Percentiles rank a stretch among this genome's conserved stretches.
Conservation (phyloP, 2,888 invertebrate genomes). For the Hesperia comma region DNA sequence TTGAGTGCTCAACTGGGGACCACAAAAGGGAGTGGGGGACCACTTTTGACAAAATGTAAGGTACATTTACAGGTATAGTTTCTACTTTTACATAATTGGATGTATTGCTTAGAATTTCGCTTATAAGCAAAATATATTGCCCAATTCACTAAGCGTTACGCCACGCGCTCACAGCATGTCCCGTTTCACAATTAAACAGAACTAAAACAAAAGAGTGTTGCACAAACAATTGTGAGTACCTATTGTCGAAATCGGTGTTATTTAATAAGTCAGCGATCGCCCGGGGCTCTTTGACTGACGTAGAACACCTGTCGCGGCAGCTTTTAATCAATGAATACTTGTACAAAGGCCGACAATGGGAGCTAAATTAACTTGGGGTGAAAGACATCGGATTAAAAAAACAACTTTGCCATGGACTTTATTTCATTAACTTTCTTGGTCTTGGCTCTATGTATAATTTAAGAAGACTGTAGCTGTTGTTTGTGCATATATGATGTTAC, state of each 20-base stretch:
- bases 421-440: neutral
- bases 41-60: too few species aligned
- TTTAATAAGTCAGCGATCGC: neutral
- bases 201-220: constrained; percentile 13
- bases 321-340: constrained; percentile 23
- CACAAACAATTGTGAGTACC: neutral
- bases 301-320: constrained; percentile 8
- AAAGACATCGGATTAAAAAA: constrained; percentile 1
- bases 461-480: too few species aligned
- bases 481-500: too few species aligned
- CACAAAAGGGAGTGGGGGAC: too few species aligned
- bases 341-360: constrained; percentile 15
- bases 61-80: too few species aligned
- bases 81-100: too few species aligned
- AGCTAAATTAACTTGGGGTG: constrained; percentile 16
- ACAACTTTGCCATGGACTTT: neutral
- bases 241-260: neutral
- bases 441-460: neutral
- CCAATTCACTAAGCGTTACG: neutral
- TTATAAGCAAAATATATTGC: neutral
- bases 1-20: too few species aligned
- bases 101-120: too few species aligned
- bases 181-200: neutral
- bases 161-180: constrained; percentile 16
- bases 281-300: neutral